A percentile compares a stretch with the other conserved stretches of the same genome.
Evolutionary conservation across 2,113 vertebrate genomes (phyloP).

Genomic region (Laticauda colubrina): DNA sequence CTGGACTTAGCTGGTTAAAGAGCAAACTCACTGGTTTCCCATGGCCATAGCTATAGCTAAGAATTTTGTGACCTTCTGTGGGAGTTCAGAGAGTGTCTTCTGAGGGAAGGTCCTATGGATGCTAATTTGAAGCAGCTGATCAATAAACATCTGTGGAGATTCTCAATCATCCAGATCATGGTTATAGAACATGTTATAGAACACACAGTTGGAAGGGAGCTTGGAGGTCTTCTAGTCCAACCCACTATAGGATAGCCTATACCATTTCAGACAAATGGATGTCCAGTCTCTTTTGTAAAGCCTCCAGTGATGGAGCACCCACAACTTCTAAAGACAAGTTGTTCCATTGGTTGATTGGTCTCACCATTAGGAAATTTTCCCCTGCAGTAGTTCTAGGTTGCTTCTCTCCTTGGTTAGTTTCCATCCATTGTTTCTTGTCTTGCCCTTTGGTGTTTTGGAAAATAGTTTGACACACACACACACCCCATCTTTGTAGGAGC

Average conservation of each 20-base stretch:
- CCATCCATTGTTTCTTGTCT: neutral
- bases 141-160: neutral
- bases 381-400: neutral
- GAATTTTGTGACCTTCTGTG: neutral
- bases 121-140: neutral
- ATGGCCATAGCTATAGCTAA: neutral
- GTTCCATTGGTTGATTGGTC: neutral
- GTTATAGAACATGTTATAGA: neutral
- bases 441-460: neutral
- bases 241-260: neutral
- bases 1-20: neutral
- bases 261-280: neutral
- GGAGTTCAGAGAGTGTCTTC: neutral
- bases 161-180: neutral
- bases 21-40: neutral
- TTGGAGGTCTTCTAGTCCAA: neutral
- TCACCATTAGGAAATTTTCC: neutral
- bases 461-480: neutral
- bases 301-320: neutral
- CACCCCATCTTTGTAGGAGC: neutral
- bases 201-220: neutral
- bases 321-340: neutral
- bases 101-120: neutral
- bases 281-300: neutral
- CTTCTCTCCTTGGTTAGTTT: neutral